phyloP scores from a whole-genome alignment of 2,113 vertebrate species.

The Alethe castanea region DNA sequence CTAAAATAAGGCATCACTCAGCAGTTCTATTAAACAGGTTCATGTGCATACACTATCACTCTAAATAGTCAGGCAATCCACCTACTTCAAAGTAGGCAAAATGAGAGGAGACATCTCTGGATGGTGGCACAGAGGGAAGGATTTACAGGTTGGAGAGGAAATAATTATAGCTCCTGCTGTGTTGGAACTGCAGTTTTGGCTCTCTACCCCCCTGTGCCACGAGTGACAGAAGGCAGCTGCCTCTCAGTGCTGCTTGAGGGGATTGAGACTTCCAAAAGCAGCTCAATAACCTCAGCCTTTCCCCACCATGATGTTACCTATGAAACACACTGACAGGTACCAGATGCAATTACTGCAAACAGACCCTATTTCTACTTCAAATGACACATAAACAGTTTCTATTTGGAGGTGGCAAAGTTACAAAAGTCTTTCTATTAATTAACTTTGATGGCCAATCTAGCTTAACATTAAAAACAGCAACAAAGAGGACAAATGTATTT shows the following conservation, averaged over 20 bases:
- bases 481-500: not conserved
- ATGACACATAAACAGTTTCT: not conserved
- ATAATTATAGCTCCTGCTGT: not conserved
- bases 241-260: not conserved
- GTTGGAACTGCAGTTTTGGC: not conserved
- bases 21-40: not conserved
- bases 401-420: not conserved
- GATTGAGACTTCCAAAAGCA: not conserved
- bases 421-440: not conserved
- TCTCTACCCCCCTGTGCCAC: not conserved
- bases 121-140: not conserved
- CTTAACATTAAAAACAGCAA: not conserved
- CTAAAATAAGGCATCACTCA: not conserved
- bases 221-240: not conserved
- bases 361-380: not conserved
- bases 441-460: not conserved
- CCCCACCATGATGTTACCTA: rapidly evolving
- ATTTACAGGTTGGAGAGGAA: not conserved
- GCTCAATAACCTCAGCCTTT: not conserved
- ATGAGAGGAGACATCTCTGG: not conserved
- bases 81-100: not conserved
- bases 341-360: not conserved
- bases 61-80: not conserved
- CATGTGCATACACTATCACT: not conserved
- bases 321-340: not conserved